phyloP scores from a whole-genome alignment of 2,888 invertebrate species.

The Drosophila koepferae region DNA sequence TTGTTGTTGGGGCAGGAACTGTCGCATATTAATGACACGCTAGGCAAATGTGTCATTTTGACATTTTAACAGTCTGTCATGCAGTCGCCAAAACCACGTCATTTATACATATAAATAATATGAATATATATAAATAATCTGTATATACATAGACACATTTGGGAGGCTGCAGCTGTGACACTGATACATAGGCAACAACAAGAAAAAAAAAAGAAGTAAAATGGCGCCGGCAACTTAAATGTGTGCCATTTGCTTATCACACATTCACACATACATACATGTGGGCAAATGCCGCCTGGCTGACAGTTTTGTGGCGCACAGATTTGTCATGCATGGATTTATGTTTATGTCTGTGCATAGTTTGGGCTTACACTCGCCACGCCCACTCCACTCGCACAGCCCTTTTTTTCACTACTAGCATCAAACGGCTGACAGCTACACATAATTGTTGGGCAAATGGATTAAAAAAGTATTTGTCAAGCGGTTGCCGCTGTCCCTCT shows the following conservation, averaged over 20 bases:
- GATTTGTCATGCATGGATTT: conserved; percentile 78
- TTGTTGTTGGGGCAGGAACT: conserved; percentile 47
- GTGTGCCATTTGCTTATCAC: conserved; percentile 76
- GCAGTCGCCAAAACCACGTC: conserved; percentile 70
- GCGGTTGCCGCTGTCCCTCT: conserved; percentile 36
- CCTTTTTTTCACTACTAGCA: too few relatives aligned
- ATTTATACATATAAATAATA: conserved; percentile 46
- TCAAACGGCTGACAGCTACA: conserved; percentile 58
- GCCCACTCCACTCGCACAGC: neutral
- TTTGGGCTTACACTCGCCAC: conserved; percentile 39
- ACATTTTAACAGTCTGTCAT: conserved; percentile 81
- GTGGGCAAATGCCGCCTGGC: conserved; percentile 24
- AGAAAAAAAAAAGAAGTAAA: conserved; percentile 6
- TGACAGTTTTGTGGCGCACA: conserved; percentile 74
- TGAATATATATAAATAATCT: conserved; percentile 11
- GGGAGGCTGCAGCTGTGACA: conserved; percentile 71
- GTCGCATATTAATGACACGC: conserved; percentile 80
- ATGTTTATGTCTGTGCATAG: conserved; percentile 69
- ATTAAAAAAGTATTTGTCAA: conserved; percentile 77
- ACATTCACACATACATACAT: conserved; percentile 22
- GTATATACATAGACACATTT: conserved; percentile 1
- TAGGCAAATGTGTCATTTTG: conserved; percentile 81
- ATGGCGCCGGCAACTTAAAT: conserved; percentile 65
- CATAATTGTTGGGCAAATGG: conserved; percentile 72
- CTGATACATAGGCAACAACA: conserved; percentile 26